phyloP scores from a whole-genome alignment of 2,113 vertebrate species.

The Turdus rufiventris region DNA sequence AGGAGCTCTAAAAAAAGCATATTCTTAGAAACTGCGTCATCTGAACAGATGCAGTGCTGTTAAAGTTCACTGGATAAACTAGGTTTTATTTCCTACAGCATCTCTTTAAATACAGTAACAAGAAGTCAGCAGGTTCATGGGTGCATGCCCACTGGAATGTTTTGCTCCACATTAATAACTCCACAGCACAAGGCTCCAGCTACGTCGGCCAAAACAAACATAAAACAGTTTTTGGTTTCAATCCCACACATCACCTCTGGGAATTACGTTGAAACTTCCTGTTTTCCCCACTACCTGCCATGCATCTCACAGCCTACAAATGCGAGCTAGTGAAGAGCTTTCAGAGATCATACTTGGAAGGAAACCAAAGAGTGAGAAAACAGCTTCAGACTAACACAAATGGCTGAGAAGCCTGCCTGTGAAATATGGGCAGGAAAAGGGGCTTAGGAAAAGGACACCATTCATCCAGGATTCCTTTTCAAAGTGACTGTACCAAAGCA shows the following conservation, averaged over 20 bases:
- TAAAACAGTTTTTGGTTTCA: background rate
- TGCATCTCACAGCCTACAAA: background rate
- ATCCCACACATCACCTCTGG: background rate
- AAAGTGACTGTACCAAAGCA: background rate
- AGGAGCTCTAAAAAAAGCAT: conserved; percentile 2
- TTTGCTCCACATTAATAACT: conserved; percentile 43
- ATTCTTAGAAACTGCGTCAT: conserved; percentile 36
- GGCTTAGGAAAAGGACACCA: background rate
- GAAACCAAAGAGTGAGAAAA: background rate
- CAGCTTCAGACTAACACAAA: background rate
- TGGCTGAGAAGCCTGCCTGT: background rate
- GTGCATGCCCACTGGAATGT: conserved; percentile 22
- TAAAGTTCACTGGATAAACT: conserved; percentile 27
- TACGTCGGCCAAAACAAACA: conserved; percentile 1
- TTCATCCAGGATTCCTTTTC: background rate
- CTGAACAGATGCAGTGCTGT: conserved; percentile 32
- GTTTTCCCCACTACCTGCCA: background rate
- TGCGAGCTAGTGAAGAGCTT: background rate
- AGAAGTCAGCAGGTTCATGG: conserved; percentile 50
- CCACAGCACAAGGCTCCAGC: background rate
- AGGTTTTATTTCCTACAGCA: conserved; percentile 42
- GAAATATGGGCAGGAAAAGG: background rate
- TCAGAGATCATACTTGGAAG: background rate
- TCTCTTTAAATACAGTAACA: conserved; percentile 44
- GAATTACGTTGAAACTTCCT: conserved; percentile 8